These are phyloP conservation scores for Oreochromis mossambicus DNA, from an alignment of 2,797 vertebrate genomes.

Conservation along the genomic window DNA sequence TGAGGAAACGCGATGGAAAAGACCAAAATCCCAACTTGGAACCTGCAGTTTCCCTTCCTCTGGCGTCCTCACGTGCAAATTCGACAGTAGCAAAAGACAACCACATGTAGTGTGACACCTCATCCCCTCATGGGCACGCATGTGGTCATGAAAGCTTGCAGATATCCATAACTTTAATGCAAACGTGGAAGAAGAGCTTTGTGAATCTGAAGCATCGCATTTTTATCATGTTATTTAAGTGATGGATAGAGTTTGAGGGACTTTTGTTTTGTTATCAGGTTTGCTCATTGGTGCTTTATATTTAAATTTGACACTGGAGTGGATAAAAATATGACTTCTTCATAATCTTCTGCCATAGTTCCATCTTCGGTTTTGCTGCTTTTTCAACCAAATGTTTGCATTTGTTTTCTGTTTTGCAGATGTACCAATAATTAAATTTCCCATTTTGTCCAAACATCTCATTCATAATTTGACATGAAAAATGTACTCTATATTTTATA, in stretches of 20 bases:
- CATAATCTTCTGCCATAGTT: neutral
- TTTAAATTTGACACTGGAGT: neutral
- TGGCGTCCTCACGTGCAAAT: slow-evolving; percentile 1
- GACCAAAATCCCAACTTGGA: slow-evolving; percentile 30
- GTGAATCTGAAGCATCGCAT: slow-evolving; percentile 15
- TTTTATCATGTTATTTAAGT: slow-evolving; percentile 31
- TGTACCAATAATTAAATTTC: neutral
- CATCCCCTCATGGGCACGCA: neutral
- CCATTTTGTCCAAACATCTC: neutral
- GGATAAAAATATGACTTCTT: neutral
- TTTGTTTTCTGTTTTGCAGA: neutral
- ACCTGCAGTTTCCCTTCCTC: slow-evolving; percentile 3
- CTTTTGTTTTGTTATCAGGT: neutral
- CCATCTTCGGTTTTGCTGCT: neutral
- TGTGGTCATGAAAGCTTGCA: slow-evolving; percentile 24
- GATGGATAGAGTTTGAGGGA: neutral
- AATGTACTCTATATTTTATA: neutral
- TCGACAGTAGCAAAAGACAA: slow-evolving; percentile 20
- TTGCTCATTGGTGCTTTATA: neutral
- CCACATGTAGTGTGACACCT: slow-evolving; percentile 3
- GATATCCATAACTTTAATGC: slow-evolving; percentile 17
- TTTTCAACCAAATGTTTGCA: slow-evolving; percentile 6
- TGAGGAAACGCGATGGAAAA: slow-evolving; percentile 15
- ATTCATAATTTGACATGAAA: neutral
- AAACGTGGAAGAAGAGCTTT: neutral